A percentile compares a stretch with the other conserved stretches of the same genome.
phyloP scores from a whole-genome alignment of 2,888 invertebrate species.

The Meloe dianella region DNA sequence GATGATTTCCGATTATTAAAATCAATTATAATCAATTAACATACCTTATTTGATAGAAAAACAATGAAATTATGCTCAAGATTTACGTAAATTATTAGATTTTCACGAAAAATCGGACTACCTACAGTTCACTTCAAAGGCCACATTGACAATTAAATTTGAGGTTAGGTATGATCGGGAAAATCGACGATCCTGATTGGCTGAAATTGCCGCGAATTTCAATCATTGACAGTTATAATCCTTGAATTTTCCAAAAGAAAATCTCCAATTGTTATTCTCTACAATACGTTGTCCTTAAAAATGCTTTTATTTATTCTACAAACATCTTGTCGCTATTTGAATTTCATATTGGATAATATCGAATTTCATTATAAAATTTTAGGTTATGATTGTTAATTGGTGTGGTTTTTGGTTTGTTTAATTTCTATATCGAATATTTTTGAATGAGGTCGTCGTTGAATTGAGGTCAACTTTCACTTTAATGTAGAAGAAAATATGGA shows the following conservation, averaged over 20 bases:
- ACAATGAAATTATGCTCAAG: background rate
- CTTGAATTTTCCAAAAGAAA: background rate
- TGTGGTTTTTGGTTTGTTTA: background rate
- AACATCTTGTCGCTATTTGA: background rate
- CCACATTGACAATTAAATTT: background rate
- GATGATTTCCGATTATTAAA: background rate
- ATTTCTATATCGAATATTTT: background rate
- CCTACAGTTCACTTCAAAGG: background rate
- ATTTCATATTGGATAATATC: background rate
- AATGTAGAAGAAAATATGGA: conserved; percentile 9
- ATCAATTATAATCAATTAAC: background rate
- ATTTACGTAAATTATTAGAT: background rate
- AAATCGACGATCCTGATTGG: background rate
- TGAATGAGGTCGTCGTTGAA: conserved; percentile 23
- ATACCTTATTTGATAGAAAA: background rate
- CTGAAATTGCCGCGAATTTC: background rate
- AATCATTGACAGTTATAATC: background rate
- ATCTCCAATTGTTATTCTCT: background rate
- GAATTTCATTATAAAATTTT: background rate
- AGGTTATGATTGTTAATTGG: background rate
- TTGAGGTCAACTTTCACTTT: conserved; percentile 31
- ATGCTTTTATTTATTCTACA: background rate
- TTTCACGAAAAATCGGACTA: background rate
- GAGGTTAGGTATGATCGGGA: background rate
- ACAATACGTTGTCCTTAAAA: background rate